Conservation (phyloP, 2,888 invertebrate species). For the Myopa testacea region DNA sequence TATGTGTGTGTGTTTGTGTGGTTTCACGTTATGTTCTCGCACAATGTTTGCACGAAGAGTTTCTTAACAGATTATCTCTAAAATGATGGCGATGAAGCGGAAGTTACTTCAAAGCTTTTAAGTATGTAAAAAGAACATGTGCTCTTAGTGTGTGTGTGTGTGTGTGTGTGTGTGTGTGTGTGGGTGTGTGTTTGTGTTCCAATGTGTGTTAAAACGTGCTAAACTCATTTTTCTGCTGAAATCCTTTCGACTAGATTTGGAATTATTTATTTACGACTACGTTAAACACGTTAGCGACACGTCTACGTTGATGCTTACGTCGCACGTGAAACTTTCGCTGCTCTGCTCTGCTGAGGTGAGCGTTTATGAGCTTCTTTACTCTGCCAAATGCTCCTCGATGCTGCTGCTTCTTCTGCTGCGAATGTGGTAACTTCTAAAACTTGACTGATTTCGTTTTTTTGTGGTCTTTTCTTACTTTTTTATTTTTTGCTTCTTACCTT, state of each 20-base stretch:
- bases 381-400: neutral
- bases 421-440: neutral
- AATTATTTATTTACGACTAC: conserved; percentile 42
- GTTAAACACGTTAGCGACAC: conserved; percentile 44
- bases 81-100: conserved; percentile 37
- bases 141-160: conserved; percentile 1
- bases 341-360: neutral
- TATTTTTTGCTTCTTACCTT: neutral
- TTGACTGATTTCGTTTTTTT: too few species aligned
- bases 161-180: neutral
- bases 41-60: conserved; percentile 34
- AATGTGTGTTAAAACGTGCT: neutral
- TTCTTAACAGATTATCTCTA: conserved; percentile 37
- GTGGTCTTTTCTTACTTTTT: neutral
- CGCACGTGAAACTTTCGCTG: conserved; percentile 2
- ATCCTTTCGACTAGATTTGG: conserved; percentile 36
- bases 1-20: neutral
- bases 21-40: neutral
- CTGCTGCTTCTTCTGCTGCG: neutral
- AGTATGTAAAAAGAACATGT: neutral
- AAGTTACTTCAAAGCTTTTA: conserved; percentile 3
- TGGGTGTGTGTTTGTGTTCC: conserved; percentile 12
- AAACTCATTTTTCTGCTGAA: conserved; percentile 6
- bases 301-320: conserved; percentile 35
- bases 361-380: neutral